Evolutionary conservation across 2,113 vertebrate genomes (phyloP), one percentile per base, ranked within the genome.

Genomic region (Chaetops frenatus): DNA sequence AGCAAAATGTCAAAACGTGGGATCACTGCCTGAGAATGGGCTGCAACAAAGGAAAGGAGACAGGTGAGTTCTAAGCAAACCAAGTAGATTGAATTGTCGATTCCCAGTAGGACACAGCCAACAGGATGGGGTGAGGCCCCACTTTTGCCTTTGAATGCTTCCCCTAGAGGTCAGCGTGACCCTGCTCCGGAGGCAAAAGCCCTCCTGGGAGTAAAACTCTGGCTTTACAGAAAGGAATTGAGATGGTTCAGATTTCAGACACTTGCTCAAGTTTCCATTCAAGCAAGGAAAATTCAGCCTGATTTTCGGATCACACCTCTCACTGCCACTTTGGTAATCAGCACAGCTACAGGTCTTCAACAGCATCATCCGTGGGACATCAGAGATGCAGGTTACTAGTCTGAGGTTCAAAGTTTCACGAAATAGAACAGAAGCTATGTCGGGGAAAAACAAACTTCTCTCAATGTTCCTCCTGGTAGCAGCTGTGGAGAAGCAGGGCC

Each of bases 311-410:
- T 33, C 45, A 3, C 33, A 6, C 22, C 31, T 77, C 15, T 62
- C 23, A 21, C 50, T 53, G 56, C 24, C 31, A 10, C 15, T 42
- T 53, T 1, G 8, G 42, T 23, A 29, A 74, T 11, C 53, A 20
- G 54, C 50, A 16, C 4, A 36, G 53, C 48, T 44, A 19, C 15
- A 14, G 42, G 15, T 42, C 27, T 48, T 47, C 36, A 42, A 33
- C 65, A 40, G 57, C 56, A 15, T 24, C 1, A 0, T 13, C 6
- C 11, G 4, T 12, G 7, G 21, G 29, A 47, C 10, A 2, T 10
- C 35, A 9, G 50, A 69, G 45, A 33, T 15, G 36, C 13, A 40
- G 40, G 54, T 60, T 54, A 40, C 36, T 54, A 6, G 17, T 18
- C 35, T 31, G 56, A 77, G 15, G 50, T 61, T 81, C n/a, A 12